These are phyloP conservation scores for Nebria ingens DNA, from an alignment of 1,140 invertebrate genomes.

Conservation along the genomic window DNA sequence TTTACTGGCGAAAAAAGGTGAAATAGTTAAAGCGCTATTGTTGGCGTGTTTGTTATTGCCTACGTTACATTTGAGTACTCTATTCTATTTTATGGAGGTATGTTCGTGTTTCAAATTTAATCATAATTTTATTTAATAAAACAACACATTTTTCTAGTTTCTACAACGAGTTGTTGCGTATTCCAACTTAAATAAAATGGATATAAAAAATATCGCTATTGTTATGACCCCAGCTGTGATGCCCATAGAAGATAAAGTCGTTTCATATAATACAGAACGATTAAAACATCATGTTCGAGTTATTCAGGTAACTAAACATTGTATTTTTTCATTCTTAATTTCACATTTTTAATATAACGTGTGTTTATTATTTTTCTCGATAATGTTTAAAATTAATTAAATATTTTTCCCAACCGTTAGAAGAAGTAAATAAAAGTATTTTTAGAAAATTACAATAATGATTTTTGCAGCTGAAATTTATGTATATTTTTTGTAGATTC, in stretches of 20 bases:
- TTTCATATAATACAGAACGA: conserved; percentile 33
- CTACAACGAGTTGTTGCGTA: conserved; percentile 47
- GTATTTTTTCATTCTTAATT: background rate
- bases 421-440: too few relatives aligned
- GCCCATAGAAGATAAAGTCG: conserved; percentile 47
- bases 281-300: conserved; percentile 52
- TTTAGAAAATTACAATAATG: too few relatives aligned
- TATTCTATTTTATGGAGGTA: conserved; percentile 56
- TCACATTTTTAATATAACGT: too few relatives aligned
- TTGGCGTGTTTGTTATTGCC: conserved; percentile 55
- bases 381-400: too few relatives aligned
- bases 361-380: too few relatives aligned
- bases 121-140: conserved; percentile 4
- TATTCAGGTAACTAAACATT: conserved; percentile 38
- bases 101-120: conserved; percentile 11
- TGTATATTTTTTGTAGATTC: conserved; percentile 42
- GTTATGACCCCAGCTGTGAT: conserved; percentile 74
- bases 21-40: conserved; percentile 42
- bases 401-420: too few relatives aligned
- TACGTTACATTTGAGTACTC: conserved; percentile 47
- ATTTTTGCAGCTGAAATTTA: conserved; percentile 6
- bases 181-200: conserved; percentile 69
- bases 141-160: conserved; percentile 33
- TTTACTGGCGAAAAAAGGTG: conserved; percentile 37
- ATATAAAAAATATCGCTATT: conserved; percentile 65